These are phyloP conservation scores for Drosophila mojavensis DNA, from an alignment of 1,140 invertebrate genomes.

Conservation along the genomic window DNA sequence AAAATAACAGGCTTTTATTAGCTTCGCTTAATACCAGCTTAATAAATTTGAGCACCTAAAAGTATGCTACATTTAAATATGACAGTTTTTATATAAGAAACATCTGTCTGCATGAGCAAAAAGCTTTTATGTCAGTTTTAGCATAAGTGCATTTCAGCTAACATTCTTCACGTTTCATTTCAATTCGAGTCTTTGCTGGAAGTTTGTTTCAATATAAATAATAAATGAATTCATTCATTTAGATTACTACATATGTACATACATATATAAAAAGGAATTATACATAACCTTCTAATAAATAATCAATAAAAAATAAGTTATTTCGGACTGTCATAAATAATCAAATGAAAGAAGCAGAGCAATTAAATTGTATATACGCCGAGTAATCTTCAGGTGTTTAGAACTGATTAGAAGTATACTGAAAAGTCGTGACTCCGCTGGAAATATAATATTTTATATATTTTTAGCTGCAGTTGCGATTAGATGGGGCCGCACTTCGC, in stretches of 20 bases:
- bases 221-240: too few relatives aligned
- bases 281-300: too few relatives aligned
- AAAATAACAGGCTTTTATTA: too few relatives aligned
- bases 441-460: background rate
- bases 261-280: too few relatives aligned
- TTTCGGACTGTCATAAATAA: too few relatives aligned
- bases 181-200: too few relatives aligned
- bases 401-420: background rate
- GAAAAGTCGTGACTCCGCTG: constrained; percentile 12
- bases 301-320: too few relatives aligned
- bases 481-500: constrained; percentile 17
- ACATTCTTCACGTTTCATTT: too few relatives aligned
- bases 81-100: background rate
- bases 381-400: constrained; percentile 11
- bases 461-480: constrained; percentile 21
- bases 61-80: background rate
- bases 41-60: background rate
- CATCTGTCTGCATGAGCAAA: background rate
- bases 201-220: too few relatives aligned
- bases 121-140: background rate
- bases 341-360: background rate
- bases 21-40: too few relatives aligned
- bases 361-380: constrained; percentile 11
- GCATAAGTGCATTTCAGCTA: too few relatives aligned
- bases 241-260: too few relatives aligned